Percentiles rank a stretch among this genome's conserved stretches.
These are phyloP conservation scores for Sebastes flavidus DNA, from an alignment of 2,797 vertebrate genomes.

Conservation along the genomic window DNA sequence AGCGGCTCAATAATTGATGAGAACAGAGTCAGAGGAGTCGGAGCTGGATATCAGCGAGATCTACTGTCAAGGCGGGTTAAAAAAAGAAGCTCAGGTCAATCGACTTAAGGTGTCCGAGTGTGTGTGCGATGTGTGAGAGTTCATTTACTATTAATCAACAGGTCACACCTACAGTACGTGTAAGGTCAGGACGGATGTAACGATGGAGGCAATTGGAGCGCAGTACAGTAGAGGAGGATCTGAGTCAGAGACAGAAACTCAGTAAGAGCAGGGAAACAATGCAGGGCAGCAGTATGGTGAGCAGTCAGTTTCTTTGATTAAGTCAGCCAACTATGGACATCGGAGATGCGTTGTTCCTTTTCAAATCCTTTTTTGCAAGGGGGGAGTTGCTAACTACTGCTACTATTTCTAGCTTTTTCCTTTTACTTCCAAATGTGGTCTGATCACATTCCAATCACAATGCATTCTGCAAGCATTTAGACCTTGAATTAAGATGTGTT, in stretches of 20 bases:
- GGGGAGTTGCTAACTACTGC: too few species aligned
- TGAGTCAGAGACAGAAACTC: slow-evolving; percentile 22
- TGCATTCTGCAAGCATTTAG: too few species aligned
- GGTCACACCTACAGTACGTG: not conserved
- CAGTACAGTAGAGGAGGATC: slow-evolving; percentile 9
- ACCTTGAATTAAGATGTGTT: too few species aligned
- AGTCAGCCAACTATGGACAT: not conserved
- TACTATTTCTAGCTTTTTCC: too few species aligned
- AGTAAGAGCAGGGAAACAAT: not conserved
- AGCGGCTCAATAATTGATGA: slow-evolving; percentile 68
- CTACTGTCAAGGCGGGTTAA: slow-evolving; percentile 33
- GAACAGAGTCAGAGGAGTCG: slow-evolving; percentile 41
- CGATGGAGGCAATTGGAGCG: not conserved
- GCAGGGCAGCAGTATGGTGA: not conserved
- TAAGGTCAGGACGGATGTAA: not conserved
- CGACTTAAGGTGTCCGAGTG: not conserved
- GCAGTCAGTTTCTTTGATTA: not conserved
- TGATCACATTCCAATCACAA: too few species aligned
- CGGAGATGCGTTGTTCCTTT: too few species aligned
- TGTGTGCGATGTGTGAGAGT: not conserved
- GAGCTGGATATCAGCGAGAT: slow-evolving; percentile 46
- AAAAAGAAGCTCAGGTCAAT: slow-evolving; percentile 27
- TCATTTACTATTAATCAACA: slow-evolving; percentile 15
- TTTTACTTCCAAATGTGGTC: too few species aligned
- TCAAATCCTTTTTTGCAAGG: too few species aligned